A percentile compares a stretch with the other conserved stretches of the same genome.
Evolutionary conservation across 2,113 vertebrate species (phyloP).

Genomic region (Marcusenius ussheri): DNA sequence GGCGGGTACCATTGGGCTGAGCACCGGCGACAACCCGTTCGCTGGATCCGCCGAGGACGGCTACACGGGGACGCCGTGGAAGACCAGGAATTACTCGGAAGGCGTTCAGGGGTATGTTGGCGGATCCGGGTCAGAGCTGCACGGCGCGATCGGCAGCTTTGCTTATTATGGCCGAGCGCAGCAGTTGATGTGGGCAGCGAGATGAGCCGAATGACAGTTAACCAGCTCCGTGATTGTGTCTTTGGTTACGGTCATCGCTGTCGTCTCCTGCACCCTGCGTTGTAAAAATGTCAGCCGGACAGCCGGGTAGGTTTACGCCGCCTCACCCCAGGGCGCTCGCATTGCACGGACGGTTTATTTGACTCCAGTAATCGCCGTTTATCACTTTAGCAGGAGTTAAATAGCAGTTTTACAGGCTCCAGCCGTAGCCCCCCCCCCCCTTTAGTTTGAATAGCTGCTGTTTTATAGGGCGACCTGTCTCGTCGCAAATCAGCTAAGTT

Average conservation of each 20-base stretch:
- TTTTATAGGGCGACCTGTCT: background rate
- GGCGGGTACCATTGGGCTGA: constrained; percentile 68
- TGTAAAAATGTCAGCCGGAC: background rate
- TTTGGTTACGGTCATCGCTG: background rate
- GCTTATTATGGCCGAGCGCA: background rate
- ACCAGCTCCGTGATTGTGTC: background rate
- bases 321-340: background rate
- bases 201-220: background rate
- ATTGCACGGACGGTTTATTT: background rate
- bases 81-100: constrained; percentile 61
- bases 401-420: background rate
- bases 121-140: background rate
- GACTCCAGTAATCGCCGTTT: background rate
- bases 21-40: constrained; percentile 49
- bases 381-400: background rate
- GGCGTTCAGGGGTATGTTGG: constrained; percentile 59
- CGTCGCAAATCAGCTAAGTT: background rate
- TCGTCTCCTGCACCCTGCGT: background rate
- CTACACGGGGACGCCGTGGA: constrained; percentile 64
- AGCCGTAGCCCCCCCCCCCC: background rate
- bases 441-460: background rate
- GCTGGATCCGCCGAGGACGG: constrained; percentile 32
- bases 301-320: background rate
- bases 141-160: background rate
- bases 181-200: background rate